Base-by-base conservation (phyloP, 2,888 invertebrate species). In the Papilio demoleus region DNA sequence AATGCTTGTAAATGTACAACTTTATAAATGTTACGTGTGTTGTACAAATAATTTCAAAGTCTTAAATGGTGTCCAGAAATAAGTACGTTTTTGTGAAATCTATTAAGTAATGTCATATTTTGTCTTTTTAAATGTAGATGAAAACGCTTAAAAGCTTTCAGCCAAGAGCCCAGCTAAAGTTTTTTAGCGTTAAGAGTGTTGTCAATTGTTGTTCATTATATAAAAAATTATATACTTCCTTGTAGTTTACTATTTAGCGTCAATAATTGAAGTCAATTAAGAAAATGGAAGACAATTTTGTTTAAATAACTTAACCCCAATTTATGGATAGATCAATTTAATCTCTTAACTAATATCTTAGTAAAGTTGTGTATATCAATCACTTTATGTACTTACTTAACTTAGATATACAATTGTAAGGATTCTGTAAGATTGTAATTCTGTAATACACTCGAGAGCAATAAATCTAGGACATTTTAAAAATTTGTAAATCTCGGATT, bases 111-210 rank as follows among this genome's bases (percentile, higher is more conserved):
- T n/a, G 2, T 12, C 6, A n/a, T n/a, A n/a, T 65, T 58, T 40
- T 24, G 14, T 40, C 8, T 40, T 45, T 45, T 45, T 47, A 14
- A 61, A 31, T 62, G 31, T 65, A 38, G 24, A 73, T 58, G n/a
- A 42, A 53, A 50, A 42, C 87, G 89, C 90, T 88, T 82, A 77
- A 86, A 91, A 90, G 81, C 88, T 89, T 88, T 90, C 71, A 87
- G 89, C 90, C 74, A 66, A 75, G 92, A 92, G 92, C 92, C 92
- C 92, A 80, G 92, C 90, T 89, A 88, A 90, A 92, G 89, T 81
- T 91, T 92, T 90, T 84, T 70, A 88, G 90, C 88, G 88, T 88
- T 83, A 61, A 74, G 74, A 78, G 73, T 19, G 64, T 84, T 81
- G 88, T 88, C 88, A 88, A 89, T 89, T 88, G 27, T 64, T 38